These are phyloP conservation scores for Octodon degus DNA, from an alignment of 2,113 vertebrate species.

Conservation along the genomic window DNA sequence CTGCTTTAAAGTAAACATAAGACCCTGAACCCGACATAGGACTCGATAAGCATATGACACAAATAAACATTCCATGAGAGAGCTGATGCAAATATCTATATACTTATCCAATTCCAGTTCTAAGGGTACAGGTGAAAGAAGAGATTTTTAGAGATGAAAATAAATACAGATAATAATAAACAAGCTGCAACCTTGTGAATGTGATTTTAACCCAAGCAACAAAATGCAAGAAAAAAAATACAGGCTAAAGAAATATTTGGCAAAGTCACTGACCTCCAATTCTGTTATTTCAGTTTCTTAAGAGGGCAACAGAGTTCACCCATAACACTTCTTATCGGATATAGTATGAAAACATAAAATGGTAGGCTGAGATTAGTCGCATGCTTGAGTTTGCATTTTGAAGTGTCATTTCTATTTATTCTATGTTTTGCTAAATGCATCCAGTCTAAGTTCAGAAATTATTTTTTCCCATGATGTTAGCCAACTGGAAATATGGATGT, in stretches of 20 bases:
- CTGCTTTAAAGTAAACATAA: background rate
- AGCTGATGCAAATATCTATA: background rate
- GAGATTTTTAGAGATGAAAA: background rate
- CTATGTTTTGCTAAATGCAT: background rate
- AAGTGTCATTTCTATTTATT: background rate
- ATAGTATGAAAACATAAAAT: background rate
- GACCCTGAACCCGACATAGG: background rate
- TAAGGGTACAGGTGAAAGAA: background rate
- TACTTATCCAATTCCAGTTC: background rate
- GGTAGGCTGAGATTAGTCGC: background rate
- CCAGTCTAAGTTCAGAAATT: background rate
- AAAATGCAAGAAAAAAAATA: background rate
- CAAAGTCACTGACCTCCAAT: background rate
- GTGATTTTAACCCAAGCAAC: background rate
- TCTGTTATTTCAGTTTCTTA: background rate
- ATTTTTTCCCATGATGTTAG: background rate
- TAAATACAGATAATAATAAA: background rate
- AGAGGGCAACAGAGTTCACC: background rate
- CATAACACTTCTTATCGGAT: background rate
- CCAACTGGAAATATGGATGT: background rate
- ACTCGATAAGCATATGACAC: background rate
- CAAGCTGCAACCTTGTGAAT: background rate
- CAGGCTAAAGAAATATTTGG: background rate
- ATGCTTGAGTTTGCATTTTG: background rate
- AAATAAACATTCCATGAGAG: conserved; percentile 18